Evolutionary conservation across 1,140 invertebrate genomes (phyloP), one percentile per base, ranked within the genome.

Genomic region (Eciton burchellii): DNA sequence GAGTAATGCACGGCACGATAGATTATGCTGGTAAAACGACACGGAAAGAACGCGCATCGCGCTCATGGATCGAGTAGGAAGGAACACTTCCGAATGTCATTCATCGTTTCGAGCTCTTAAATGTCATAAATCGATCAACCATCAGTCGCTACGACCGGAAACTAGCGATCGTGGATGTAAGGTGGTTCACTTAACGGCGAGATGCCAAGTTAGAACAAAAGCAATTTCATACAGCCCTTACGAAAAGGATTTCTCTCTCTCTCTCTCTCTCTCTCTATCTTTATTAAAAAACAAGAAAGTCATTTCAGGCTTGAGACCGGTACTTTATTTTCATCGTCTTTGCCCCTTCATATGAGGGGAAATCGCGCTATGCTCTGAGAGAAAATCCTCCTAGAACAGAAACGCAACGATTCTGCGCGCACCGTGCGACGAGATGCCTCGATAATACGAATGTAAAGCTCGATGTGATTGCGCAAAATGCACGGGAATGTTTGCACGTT

Each of bases 381-480:
- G 47, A 76, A 76, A 52, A 52, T 77, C 19, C 8, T 26, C 19
- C n/a, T 47, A 24, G 16, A n/a, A 49, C 63, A 63, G 47, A 52
- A 63, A 26, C 26, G 3, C 43, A 9, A 26, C 8, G 26, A 56
- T 56, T 45, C 24, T 43, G 35, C 19, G 21, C 63, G 49, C 62
- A n/a, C 21, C 49, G 35, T 35, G 16, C 35, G 24, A 8, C 35
- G 49, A 54, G 43, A 70, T 70, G 56, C 16, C 59, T 24, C 4
- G 6, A 12, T n/a, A 19, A 63, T 52, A 52, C 19, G 26, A 65
- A 19, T 19, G 41, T 56, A 79, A 70, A 49, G 68, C 24, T 29
- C 45, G 3, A 47, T 43, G 74, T 77, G 68, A 79, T 79, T 70
- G 35, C 63, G 56, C 74, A 79, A 79, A 79, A 79, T 79, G 24